Conservation (phyloP, 2,888 invertebrate species). For the Heliconius sara region DNA sequence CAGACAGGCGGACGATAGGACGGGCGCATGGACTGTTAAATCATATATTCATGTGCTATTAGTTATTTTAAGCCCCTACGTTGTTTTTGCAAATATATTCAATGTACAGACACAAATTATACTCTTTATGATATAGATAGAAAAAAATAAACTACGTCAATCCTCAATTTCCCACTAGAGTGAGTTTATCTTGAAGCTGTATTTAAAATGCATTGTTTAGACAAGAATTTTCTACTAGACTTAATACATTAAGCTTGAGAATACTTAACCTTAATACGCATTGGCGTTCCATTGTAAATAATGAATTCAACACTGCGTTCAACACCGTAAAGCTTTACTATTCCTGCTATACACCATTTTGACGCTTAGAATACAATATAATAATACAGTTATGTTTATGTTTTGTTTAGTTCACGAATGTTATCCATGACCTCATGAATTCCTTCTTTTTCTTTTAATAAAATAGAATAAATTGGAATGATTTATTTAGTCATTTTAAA, state of each 20-base stretch:
- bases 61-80: no score
- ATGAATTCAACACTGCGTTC: background rate
- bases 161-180: background rate
- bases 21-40: no score
- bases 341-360: background rate
- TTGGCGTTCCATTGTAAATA: constrained; percentile 15
- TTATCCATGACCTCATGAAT: background rate
- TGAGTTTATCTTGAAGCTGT: background rate
- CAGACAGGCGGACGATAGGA: no score
- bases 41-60: no score
- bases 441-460: no score
- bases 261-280: background rate
- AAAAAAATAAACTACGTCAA: background rate
- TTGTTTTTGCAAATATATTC: no score
- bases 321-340: constrained; percentile 4
- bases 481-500: no score
- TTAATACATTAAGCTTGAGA: constrained; percentile 15
- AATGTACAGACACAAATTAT: no score
- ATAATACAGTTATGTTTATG: background rate
- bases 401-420: background rate
- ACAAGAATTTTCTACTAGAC: background rate
- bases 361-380: background rate
- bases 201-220: constrained; percentile 16
- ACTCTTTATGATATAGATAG: no score
- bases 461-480: no score